These are phyloP conservation scores for Lucilia cuprina DNA, from an alignment of 1,140 invertebrate genomes.

Conservation along the genomic window DNA sequence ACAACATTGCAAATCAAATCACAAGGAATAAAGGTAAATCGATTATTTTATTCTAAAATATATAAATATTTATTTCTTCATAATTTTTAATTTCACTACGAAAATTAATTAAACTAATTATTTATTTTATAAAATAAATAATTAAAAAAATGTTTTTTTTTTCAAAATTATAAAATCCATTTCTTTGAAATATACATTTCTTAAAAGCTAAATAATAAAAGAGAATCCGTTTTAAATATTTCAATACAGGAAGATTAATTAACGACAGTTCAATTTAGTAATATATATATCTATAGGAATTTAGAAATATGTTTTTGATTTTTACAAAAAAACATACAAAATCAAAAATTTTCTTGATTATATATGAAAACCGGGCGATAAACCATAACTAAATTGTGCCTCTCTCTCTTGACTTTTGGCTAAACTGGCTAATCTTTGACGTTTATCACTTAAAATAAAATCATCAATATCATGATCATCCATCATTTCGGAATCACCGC, in stretches of 20 bases:
- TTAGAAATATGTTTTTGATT: too few species aligned
- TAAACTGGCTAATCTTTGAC: slow-evolving; percentile 48
- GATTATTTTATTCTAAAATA: not conserved
- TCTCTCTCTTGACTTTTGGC: slow-evolving; percentile 52
- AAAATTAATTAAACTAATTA: not conserved
- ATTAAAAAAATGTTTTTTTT: too few species aligned
- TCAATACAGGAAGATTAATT: too few species aligned
- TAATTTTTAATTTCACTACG: slow-evolving; percentile 24
- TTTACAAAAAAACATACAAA: too few species aligned
- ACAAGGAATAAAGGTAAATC: not conserved
- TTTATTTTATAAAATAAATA: not conserved
- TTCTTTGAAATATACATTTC: not conserved
- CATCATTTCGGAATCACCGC: slow-evolving; percentile 57
- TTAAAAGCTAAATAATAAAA: too few species aligned
- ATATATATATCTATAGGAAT: too few species aligned
- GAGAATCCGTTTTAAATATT: too few species aligned
- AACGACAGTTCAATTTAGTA: too few species aligned
- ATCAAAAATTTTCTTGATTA: slow-evolving; percentile 10
- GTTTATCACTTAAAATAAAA: slow-evolving; percentile 56
- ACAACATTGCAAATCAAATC: slow-evolving; percentile 51
- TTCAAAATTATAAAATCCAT: not conserved
- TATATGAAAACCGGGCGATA: slow-evolving; percentile 49
- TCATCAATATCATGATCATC: slow-evolving; percentile 53
- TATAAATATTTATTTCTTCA: not conserved
- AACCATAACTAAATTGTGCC: slow-evolving; percentile 49